These are phyloP conservation scores for Gymnogyps californianus DNA, from an alignment of 2,113 vertebrate species.

Conservation along the genomic window DNA sequence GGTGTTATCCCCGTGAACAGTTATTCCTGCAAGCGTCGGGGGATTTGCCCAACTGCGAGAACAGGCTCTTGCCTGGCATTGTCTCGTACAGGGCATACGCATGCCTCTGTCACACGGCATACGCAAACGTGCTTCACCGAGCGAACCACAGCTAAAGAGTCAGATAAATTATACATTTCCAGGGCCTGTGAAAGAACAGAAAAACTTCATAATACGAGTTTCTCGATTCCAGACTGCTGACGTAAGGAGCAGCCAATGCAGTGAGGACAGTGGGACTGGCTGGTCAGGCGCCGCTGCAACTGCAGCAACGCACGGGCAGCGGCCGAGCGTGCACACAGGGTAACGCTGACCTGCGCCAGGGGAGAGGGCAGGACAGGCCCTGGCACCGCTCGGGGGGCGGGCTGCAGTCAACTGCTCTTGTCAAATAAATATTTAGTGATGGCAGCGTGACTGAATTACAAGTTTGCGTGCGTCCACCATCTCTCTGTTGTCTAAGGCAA, in stretches of 20 bases:
- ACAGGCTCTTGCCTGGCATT: rapidly evolving
- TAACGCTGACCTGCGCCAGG: rapidly evolving
- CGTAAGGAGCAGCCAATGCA: slow-evolving; percentile 25
- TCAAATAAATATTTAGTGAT: neutral
- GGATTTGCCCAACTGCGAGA: neutral
- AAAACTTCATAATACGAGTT: neutral
- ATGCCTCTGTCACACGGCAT: neutral
- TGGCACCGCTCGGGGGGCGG: neutral
- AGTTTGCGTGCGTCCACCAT: neutral
- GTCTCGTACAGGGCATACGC: rapidly evolving
- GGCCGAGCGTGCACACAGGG: rapidly evolving
- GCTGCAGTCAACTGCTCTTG: neutral
- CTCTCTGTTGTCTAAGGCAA: neutral
- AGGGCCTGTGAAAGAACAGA: neutral
- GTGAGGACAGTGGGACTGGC: neutral
- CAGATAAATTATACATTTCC: neutral
- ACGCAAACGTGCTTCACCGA: neutral
- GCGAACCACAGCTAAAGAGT: neutral
- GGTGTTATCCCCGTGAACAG: neutral
- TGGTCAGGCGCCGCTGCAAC: neutral
- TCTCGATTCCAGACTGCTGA: slow-evolving; percentile 13
- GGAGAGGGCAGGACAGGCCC: neutral
- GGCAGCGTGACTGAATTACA: neutral
- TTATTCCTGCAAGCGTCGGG: neutral
- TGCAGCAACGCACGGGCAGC: neutral